phyloP scores from a whole-genome alignment of 2,797 vertebrate species.

The Silurus aristotelis region DNA sequence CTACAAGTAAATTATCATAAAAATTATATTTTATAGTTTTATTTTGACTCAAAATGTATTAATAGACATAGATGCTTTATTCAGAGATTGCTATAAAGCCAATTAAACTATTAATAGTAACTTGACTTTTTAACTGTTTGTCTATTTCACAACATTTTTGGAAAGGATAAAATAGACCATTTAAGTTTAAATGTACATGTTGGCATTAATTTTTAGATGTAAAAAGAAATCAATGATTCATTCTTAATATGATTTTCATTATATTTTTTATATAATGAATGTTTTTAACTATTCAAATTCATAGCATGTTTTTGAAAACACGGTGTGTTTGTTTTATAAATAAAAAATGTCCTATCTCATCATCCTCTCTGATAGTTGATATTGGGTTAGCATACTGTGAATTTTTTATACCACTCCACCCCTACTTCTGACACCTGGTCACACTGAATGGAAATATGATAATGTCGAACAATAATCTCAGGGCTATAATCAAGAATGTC shows the following conservation, averaged over 20 bases:
- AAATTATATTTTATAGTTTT: neutral
- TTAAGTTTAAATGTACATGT: neutral
- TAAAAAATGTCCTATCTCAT: neutral
- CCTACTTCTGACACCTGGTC: neutral
- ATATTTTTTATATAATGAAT: too few species aligned
- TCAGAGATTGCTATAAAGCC: neutral
- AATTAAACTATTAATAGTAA: neutral
- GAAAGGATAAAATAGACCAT: neutral
- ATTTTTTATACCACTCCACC: slow-evolving; percentile 18
- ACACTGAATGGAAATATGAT: slow-evolving; percentile 2
- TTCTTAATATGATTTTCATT: neutral
- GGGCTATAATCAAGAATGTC: slow-evolving; percentile 15
- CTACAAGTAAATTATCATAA: neutral
- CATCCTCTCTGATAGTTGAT: neutral
- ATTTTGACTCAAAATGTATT: neutral
- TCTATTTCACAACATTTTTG: neutral
- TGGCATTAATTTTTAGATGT: neutral
- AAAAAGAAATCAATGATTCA: neutral
- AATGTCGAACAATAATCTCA: neutral
- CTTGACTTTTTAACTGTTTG: neutral
- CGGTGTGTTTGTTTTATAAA: neutral
- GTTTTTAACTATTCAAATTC: neutral
- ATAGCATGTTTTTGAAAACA: neutral
- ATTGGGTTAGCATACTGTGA: slow-evolving; percentile 4
- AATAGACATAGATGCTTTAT: neutral